Percentiles rank a stretch among this genome's conserved stretches.
phyloP scores from a whole-genome alignment of 2,113 vertebrate species.

The Porphyrio hochstetteri region DNA sequence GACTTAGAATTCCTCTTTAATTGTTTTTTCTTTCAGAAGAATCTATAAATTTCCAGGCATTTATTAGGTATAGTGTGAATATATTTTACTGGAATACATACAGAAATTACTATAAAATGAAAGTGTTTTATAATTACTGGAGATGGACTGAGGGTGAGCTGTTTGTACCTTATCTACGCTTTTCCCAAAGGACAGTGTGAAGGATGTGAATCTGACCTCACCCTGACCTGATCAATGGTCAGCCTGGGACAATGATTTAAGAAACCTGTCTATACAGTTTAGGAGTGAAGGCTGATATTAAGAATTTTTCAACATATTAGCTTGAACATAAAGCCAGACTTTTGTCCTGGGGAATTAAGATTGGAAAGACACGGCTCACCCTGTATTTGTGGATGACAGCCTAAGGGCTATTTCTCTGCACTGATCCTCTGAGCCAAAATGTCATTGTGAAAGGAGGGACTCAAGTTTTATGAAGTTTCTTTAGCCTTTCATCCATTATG shows the following conservation, averaged over 20 bases:
- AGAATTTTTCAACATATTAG: background rate
- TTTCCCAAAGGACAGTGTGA: background rate
- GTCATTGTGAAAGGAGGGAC: background rate
- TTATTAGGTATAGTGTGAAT: background rate
- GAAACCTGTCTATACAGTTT: background rate
- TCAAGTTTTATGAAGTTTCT: background rate
- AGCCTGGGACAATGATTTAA: background rate
- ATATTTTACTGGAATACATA: background rate
- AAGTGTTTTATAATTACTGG: background rate
- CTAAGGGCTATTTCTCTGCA: background rate
- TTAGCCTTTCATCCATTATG: background rate
- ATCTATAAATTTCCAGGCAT: background rate
- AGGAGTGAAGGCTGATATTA: background rate
- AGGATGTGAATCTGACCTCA: background rate
- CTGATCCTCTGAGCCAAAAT: background rate
- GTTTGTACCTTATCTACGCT: background rate
- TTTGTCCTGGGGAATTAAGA: background rate
- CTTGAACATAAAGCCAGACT: background rate
- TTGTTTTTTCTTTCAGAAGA: background rate
- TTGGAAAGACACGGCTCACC: background rate
- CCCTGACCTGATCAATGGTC: background rate
- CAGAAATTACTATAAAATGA: background rate
- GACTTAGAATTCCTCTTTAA: conserved; percentile 1
- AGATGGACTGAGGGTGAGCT: background rate
- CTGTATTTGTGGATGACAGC: background rate